Percentiles rank a stretch among this genome's conserved stretches.
phyloP scores from a whole-genome alignment of 2,113 vertebrate species.

The Clarias magur region DNA sequence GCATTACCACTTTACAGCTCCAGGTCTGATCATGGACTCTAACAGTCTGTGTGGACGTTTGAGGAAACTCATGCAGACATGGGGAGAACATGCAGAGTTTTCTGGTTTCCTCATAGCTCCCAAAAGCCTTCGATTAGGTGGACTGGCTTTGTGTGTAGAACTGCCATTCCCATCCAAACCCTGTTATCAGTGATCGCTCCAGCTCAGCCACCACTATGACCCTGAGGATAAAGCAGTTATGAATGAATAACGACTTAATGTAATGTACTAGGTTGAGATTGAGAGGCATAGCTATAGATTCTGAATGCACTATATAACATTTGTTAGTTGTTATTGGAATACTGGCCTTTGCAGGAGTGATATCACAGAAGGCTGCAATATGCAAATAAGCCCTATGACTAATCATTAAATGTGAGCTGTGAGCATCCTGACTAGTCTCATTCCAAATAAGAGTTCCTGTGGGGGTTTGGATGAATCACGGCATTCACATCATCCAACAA shows the following conservation, averaged over 20 bases:
- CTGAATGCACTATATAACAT: conserved; percentile 1
- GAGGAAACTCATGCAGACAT: too few species aligned
- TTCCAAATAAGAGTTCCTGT: conserved; percentile 32
- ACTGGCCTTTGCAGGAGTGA: neutral
- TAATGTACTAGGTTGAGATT: neutral
- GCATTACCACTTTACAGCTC: neutral
- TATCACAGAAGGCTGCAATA: conserved; percentile 23
- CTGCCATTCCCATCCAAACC: neutral
- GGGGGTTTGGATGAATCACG: conserved; percentile 33
- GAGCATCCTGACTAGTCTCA: conserved; percentile 34
- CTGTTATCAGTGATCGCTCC: neutral
- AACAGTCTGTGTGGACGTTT: neutral
- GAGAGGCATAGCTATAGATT: neutral
- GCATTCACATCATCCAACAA: conserved; percentile 19
- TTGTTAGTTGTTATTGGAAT: conserved; percentile 16
- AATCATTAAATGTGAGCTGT: conserved; percentile 31
- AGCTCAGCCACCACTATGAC: neutral
- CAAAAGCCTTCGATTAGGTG: neutral
- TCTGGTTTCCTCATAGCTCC: neutral
- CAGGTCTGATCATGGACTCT: neutral
- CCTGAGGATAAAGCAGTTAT: neutral
- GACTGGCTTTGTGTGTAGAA: neutral
- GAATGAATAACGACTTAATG: neutral
- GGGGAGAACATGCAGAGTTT: too few species aligned
- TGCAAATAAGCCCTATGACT: conserved; percentile 32